Evolutionary conservation across 2,113 vertebrate genomes (phyloP).

Genomic region (Petroica traversi): DNA sequence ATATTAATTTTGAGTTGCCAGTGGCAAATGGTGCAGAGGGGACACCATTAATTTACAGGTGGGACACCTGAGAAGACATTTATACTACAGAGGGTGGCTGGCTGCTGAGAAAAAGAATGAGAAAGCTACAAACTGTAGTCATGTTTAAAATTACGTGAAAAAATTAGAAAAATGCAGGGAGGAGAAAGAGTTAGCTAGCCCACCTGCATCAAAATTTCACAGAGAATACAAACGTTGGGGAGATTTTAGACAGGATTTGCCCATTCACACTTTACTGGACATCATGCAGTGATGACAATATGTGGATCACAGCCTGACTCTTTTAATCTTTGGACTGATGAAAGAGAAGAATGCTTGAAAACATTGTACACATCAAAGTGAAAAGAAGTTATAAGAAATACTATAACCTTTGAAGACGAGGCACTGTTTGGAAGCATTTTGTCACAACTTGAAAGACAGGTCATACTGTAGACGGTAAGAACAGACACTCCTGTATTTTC

Average conservation of each 20-base stretch:
- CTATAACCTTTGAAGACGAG: neutral
- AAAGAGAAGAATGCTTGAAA: neutral
- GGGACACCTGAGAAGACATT: neutral
- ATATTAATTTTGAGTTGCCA: neutral
- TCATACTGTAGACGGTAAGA: neutral
- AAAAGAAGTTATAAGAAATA: neutral
- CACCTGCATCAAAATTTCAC: neutral
- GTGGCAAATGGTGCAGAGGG: neutral
- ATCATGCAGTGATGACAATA: neutral
- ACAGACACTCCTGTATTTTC: neutral
- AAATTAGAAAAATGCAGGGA: neutral
- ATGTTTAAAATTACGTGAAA: neutral
- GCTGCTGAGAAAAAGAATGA: neutral
- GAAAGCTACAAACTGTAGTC: neutral
- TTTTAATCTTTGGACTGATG: neutral
- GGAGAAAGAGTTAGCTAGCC: neutral
- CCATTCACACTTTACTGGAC: neutral
- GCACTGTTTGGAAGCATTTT: neutral
- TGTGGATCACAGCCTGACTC: neutral
- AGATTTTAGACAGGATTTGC: neutral
- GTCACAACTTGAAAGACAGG: neutral
- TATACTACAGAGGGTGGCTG: neutral
- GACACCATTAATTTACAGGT: neutral
- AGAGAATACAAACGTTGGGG: neutral
- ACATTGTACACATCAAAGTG: neutral